These are phyloP conservation scores for Alosa sapidissima DNA, from an alignment of 2,797 vertebrate species.

Conservation along the genomic window DNA sequence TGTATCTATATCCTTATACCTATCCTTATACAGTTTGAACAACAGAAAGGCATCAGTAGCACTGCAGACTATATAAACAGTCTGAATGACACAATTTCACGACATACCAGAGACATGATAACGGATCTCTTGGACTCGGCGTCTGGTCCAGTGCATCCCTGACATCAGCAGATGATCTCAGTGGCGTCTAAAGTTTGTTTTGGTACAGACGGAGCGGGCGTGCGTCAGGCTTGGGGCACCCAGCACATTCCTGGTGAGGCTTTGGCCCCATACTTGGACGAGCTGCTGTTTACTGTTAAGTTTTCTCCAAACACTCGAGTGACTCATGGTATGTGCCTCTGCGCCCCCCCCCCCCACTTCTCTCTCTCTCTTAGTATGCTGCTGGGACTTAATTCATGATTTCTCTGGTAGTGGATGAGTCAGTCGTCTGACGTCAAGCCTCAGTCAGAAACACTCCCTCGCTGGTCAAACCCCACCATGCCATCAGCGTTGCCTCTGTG, in stretches of 20 bases:
- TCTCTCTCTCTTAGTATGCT: constrained; percentile 22
- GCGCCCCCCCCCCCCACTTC: background rate
- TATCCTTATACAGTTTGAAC: background rate
- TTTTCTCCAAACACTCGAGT: background rate
- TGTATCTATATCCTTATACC: background rate
- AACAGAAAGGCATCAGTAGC: background rate
- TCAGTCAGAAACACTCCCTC: background rate
- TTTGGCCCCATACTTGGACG: background rate
- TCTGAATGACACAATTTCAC: background rate
- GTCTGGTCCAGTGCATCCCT: background rate
- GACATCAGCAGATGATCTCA: background rate
- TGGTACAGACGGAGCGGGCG: background rate
- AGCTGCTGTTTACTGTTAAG: constrained; percentile 10
- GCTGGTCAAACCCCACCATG: background rate
- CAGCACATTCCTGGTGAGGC: background rate
- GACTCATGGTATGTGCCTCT: background rate
- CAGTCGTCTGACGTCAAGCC: constrained; percentile 44
- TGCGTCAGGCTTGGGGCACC: background rate
- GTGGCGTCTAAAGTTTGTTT: background rate
- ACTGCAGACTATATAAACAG: background rate
- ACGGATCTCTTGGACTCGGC: background rate
- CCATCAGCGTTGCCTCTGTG: constrained; percentile 25
- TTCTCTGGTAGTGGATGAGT: constrained; percentile 64
- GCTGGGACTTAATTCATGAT: constrained; percentile 62
- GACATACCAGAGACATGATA: background rate